Percentiles rank a stretch among this genome's conserved stretches.
Evolutionary conservation across 1,140 invertebrate genomes (phyloP).

Genomic region (Bathynomus jamesi): DNA sequence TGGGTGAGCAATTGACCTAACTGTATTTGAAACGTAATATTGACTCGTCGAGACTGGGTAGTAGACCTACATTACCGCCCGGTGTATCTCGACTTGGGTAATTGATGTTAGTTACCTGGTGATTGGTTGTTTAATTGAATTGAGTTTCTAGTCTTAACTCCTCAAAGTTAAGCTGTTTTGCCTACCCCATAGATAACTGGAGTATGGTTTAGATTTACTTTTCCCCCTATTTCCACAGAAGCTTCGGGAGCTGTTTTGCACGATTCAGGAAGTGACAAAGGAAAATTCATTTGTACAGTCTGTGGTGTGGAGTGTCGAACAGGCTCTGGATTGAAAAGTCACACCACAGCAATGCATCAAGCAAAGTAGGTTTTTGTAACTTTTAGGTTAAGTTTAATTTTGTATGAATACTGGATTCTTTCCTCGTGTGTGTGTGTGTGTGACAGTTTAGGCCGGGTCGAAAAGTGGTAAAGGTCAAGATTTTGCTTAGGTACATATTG

Average conservation of each 20-base stretch:
- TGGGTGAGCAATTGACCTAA: too few relatives aligned
- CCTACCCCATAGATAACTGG: too few relatives aligned
- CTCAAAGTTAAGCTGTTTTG: too few relatives aligned
- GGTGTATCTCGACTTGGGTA: background rate
- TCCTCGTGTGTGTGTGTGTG: background rate
- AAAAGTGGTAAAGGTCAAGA: background rate
- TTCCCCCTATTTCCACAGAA: background rate
- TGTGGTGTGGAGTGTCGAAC: slow-evolving; percentile 26
- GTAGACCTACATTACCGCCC: too few relatives aligned
- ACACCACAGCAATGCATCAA: slow-evolving; percentile 29
- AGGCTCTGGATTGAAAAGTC: slow-evolving; percentile 26
- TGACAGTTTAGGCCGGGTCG: background rate
- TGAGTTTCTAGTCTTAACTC: too few relatives aligned
- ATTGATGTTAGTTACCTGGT: background rate
- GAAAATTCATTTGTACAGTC: slow-evolving; percentile 18
- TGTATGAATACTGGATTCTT: background rate
- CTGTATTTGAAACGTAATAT: too few relatives aligned
- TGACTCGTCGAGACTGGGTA: too few relatives aligned
- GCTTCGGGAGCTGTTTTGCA: slow-evolving; percentile 17
- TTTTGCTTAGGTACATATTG: background rate
- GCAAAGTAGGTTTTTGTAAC: slow-evolving; percentile 15
- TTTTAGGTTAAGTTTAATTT: background rate
- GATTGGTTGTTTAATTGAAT: background rate
- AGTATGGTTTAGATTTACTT: background rate
- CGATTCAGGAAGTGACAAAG: slow-evolving; percentile 25